phyloP scores from a whole-genome alignment of 2,888 invertebrate species.

The Toxonevra muliebris region DNA sequence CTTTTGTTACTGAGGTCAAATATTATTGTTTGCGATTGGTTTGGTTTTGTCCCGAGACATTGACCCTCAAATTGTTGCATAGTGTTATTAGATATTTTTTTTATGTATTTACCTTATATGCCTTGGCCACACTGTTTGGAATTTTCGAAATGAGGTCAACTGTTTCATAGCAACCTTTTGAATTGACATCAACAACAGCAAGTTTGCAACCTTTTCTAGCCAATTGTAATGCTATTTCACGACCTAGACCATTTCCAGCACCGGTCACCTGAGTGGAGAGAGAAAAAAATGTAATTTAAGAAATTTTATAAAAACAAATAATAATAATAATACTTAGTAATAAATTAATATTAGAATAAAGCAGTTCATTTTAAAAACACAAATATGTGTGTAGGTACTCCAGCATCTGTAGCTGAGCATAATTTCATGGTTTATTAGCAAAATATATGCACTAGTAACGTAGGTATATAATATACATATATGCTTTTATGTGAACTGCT shows the following conservation, averaged over 20 bases:
- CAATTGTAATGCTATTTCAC: constrained; percentile 63
- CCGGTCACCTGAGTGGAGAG: constrained; percentile 62
- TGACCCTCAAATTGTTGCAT: too few species aligned
- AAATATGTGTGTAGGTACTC: not conserved
- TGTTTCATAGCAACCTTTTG: constrained; percentile 60
- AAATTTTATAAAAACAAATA: not conserved
- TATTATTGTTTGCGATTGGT: too few species aligned
- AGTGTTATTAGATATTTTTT: too few species aligned
- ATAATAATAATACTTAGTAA: constrained; percentile 7
- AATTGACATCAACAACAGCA: constrained; percentile 64
- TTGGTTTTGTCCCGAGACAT: too few species aligned
- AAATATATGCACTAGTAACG: too few species aligned
- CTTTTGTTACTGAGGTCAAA: too few species aligned
- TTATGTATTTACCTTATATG: constrained; percentile 53
- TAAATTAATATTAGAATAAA: not conserved
- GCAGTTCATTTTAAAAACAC: too few species aligned
- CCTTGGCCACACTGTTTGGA: constrained; percentile 57
- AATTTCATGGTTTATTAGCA: too few species aligned
- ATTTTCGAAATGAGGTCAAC: constrained; percentile 58
- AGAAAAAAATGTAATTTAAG: constrained; percentile 3
- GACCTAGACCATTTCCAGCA: constrained; percentile 66
- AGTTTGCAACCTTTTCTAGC: constrained; percentile 64
- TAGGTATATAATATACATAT: not conserved
- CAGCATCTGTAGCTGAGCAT: too few species aligned
- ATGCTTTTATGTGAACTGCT: not conserved